Base-by-base conservation (phyloP, 2,113 vertebrate species). In the Charina bottae region DNA sequence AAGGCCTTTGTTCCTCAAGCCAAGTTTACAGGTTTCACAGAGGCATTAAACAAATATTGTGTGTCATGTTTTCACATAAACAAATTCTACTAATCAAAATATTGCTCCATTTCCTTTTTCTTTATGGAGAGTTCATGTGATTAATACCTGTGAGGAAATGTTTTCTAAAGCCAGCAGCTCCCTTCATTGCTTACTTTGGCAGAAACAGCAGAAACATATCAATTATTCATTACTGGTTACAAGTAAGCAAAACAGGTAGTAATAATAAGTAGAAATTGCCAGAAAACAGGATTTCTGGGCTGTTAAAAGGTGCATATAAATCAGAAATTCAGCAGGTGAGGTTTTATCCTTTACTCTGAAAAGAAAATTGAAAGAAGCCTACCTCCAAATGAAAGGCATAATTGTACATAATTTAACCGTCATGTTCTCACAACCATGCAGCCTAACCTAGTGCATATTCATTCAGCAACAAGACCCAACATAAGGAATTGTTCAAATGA, bases 11-110 rank as follows among this genome's bases (percentile, higher is more conserved):
- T 37, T 97, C 97, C 97, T 96, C 95, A 93, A 96, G 98, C 97
- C 97, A 97, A 97, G 97, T 98, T 98, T 98, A 98, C 97, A 97
- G 96, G 95, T 97, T 96, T 97, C 94, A 96, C 95, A 95, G 94
- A 97, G 94, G 97, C 94, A 78, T 98, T 97, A 97, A 96, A 97
- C 97, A 98, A 98, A 98, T 98, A 97, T 93, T 90, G 92, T 96
- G 21, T 78, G 72, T 42, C 97, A 95, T 95, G 97, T 97, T 92
- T 98, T 97, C 97, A 97, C 93, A 93, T 97, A 98, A 98, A 98
- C 98, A 98, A 92, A 95, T 96, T 96, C 94, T 97, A 97, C 96
- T 95, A 97, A 96, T 93, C 93, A 95, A 98, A 98, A 98, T 98
- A 98, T 98, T 98, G 96, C 90, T 83, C 84, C 68, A 96, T 98